Percentiles rank a stretch among this genome's conserved stretches.
Evolutionary conservation across 2,113 vertebrate species (phyloP).

Genomic region (Neotragus moschatus): DNA sequence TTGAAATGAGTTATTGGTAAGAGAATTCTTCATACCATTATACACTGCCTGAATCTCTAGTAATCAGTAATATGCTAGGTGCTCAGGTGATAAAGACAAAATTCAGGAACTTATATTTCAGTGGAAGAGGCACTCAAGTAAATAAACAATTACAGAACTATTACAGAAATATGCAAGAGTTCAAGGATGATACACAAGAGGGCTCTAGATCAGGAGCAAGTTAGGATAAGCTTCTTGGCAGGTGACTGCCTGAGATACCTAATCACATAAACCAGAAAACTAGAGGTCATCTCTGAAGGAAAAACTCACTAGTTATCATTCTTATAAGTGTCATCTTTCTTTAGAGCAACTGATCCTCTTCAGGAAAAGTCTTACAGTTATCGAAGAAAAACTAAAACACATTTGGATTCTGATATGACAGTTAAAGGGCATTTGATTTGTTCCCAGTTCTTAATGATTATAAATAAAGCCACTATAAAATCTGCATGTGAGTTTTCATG

Average conservation of each 20-base stretch:
- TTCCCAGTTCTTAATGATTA: background rate
- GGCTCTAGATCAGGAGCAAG: background rate
- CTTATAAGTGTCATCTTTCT: background rate
- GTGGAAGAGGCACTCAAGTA: background rate
- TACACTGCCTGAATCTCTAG: background rate
- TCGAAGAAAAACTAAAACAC: background rate
- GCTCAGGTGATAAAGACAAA: background rate
- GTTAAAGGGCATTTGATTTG: background rate
- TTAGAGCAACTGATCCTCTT: background rate
- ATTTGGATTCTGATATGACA: background rate
- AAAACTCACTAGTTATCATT: background rate
- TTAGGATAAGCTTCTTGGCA: background rate
- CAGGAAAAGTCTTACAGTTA: background rate
- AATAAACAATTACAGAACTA: constrained; percentile 3
- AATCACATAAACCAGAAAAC: background rate
- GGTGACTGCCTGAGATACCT: background rate
- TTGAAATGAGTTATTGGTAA: background rate
- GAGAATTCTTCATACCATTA: background rate
- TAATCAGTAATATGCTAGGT: background rate
- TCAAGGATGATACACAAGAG: background rate
- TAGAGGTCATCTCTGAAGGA: background rate
- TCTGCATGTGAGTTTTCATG: background rate
- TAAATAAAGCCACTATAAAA: background rate
- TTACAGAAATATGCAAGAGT: background rate
- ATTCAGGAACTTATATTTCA: background rate